Percentiles rank a stretch among this genome's conserved stretches.
Evolutionary conservation across 1,140 invertebrate species (phyloP).

Genomic region (Dysdera silvatica): DNA sequence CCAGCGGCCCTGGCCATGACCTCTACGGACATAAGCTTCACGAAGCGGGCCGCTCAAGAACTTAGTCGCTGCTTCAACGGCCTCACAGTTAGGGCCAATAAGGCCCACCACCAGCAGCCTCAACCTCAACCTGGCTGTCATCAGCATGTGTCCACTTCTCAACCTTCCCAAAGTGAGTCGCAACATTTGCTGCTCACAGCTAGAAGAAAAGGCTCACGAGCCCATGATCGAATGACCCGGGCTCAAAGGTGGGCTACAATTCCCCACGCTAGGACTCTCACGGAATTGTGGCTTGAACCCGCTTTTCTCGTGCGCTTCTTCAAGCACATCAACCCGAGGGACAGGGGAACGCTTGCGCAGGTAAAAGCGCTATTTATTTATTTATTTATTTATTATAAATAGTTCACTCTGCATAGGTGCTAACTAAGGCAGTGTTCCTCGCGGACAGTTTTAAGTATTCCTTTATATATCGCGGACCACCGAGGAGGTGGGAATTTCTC

Average conservation of each 20-base stretch:
- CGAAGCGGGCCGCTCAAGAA: constrained; percentile 74
- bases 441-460: no score
- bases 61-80: constrained; percentile 78
- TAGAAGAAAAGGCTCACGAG: constrained; percentile 19
- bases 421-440: no score
- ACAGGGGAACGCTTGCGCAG: constrained; percentile 62
- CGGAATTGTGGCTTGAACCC: constrained; percentile 71
- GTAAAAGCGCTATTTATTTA: constrained; percentile 11
- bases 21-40: constrained; percentile 34
- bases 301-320: constrained; percentile 75
- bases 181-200: constrained; percentile 4
- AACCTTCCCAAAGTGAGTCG: neutral
- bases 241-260: constrained; percentile 35
- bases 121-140: constrained; percentile 11
- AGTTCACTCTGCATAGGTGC: neutral
- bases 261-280: constrained; percentile 43
- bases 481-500: no score
- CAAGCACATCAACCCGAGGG: constrained; percentile 68
- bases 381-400: neutral
- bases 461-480: no score
- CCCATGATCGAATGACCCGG: constrained; percentile 25
- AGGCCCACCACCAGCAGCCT: constrained; percentile 31
- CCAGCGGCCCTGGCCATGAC: constrained; percentile 19
- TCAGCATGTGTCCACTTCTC: neutral
- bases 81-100: constrained; percentile 58